Conservation (phyloP, 2,113 vertebrate genomes). For the Panthera uncia region DNA sequence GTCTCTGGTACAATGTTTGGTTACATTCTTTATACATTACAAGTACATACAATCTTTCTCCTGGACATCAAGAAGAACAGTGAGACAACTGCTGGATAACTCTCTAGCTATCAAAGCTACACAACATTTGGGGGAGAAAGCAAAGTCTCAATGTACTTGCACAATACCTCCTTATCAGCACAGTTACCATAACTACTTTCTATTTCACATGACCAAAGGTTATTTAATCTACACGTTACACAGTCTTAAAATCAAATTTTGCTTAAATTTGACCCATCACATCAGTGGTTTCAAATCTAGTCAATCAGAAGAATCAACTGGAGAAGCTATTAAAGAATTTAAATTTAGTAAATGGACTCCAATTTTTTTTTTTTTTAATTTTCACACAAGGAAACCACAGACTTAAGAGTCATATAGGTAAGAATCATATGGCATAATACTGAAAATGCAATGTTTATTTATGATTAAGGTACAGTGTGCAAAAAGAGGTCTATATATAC, state of each 20-base stretch:
- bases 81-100: background rate
- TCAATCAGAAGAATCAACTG: background rate
- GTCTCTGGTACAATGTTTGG: background rate
- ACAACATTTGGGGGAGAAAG: background rate
- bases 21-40: background rate
- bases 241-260: background rate
- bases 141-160: background rate
- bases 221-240: conserved; percentile 8
- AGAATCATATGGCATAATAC: background rate
- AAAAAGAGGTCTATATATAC: background rate
- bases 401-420: background rate
- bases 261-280: background rate
- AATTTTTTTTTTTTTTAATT: background rate
- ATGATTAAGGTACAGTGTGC: background rate
- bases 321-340: conserved; percentile 12
- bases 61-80: background rate
- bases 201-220: background rate
- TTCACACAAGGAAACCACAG: background rate
- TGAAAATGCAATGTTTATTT: background rate
- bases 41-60: conserved; percentile 11
- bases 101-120: background rate
- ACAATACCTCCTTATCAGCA: background rate
- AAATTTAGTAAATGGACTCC: background rate
- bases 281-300: background rate
- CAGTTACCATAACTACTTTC: background rate